Percentiles rank a stretch among this genome's conserved stretches.
Evolutionary conservation across 1,140 invertebrate species (phyloP).

Genomic region (Drosophila nasuta): DNA sequence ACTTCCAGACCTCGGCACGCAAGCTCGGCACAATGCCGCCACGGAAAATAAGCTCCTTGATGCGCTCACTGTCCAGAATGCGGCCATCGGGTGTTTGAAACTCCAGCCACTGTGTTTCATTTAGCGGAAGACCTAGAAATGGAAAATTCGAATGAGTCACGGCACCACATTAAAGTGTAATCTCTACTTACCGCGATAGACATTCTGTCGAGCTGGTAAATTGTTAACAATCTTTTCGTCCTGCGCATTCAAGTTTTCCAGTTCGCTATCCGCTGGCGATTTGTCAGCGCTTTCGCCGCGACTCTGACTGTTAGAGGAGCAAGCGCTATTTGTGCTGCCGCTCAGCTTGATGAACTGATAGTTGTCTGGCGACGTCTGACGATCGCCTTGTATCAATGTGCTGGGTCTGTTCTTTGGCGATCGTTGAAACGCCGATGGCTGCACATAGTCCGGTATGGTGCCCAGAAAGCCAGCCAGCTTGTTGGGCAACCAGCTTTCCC

Average conservation of each 20-base stretch:
- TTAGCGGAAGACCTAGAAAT: slow-evolving; percentile 87
- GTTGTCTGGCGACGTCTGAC: slow-evolving; percentile 69
- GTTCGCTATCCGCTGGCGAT: slow-evolving; percentile 75
- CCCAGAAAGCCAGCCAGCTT: slow-evolving; percentile 72
- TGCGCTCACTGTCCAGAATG: slow-evolving; percentile 88
- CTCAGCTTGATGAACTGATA: slow-evolving; percentile 75
- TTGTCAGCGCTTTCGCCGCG: slow-evolving; percentile 73
- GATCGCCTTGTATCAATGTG: slow-evolving; percentile 75
- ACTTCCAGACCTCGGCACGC: slow-evolving; percentile 97
- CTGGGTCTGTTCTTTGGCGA: slow-evolving; percentile 88
- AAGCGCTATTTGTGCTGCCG: slow-evolving; percentile 71
- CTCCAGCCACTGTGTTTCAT: slow-evolving; percentile 91
- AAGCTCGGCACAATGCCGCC: slow-evolving; percentile 92
- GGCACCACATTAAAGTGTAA: not conserved
- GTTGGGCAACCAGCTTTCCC: slow-evolving; percentile 80
- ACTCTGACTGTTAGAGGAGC: slow-evolving; percentile 68
- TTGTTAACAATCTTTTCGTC: slow-evolving; percentile 79
- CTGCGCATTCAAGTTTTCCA: slow-evolving; percentile 77
- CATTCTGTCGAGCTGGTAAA: slow-evolving; percentile 68
- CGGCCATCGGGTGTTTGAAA: slow-evolving; percentile 91
- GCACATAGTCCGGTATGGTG: slow-evolving; percentile 77
- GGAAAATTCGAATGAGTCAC: not conserved
- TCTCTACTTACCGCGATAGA: slow-evolving; percentile 56
- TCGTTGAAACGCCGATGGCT: slow-evolving; percentile 87
- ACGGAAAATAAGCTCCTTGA: slow-evolving; percentile 94